Base-by-base conservation (phyloP, 2,888 invertebrate genomes). In the Pristionchus fissidentatus region DNA sequence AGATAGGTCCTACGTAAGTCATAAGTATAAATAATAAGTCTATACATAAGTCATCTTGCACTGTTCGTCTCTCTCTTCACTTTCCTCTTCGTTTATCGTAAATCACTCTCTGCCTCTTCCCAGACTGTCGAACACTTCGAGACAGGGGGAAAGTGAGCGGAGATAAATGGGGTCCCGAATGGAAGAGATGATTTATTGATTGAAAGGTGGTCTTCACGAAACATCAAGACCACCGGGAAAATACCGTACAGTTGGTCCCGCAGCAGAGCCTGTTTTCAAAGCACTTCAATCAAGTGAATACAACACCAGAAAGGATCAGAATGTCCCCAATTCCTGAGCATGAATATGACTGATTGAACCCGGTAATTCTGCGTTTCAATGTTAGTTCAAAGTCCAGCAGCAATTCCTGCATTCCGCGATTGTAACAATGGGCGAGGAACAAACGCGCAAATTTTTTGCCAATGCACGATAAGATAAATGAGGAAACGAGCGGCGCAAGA, bases 81-180 rank as follows among this genome's bases (percentile, higher is more conserved):
- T 49, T 49, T 19, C 49, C 19, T 19, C 32, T 29, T 77, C 49
- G 29, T 49, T 49, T 77, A 77, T 77, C 75, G 75, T 77, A 77
- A 77, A 77, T 77, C 75, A 15, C 41, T 49, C 49, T 15, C 41
- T 62, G 57, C 29, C 57, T n/a, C 66, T 57, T n/a, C 26, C n/a
- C 57, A 10, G 62, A 15, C 62, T 35, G n/a, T 19, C 66, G 22
- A n/a, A 19, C 43, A n/a, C 13, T n/a, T n/a, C 41, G 70, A 70
- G n/a, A 43, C 19, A 19, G n/a, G 7, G 7, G 10, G 43, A 70
- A n/a, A 38, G 35, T 66, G 66, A 22, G 38, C 32, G 66, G 38
- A 7, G 38, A 70, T 70, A 70, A 70, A 70, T 70, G 41, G 41
- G 26, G 43, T 0, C 10, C 1, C 1, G 32, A 0, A 0, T 7